Evolutionary conservation across 2,113 vertebrate genomes (phyloP).

Genomic region (Pelobates fuscus): DNA sequence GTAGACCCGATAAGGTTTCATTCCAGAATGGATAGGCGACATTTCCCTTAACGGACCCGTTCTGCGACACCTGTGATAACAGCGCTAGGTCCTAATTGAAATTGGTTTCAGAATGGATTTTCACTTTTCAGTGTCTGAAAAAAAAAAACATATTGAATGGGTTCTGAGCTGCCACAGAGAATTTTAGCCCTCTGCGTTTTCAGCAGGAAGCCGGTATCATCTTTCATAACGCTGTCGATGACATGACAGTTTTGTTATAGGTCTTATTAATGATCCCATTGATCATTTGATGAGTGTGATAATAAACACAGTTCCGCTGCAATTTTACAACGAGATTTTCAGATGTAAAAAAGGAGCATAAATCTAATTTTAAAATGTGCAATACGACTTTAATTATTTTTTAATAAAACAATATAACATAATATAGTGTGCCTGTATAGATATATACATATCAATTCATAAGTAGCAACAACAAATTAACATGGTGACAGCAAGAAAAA

Average conservation of each 20-base stretch:
- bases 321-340: slow-evolving; percentile 70
- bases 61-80: slow-evolving; percentile 99
- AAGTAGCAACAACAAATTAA: no score
- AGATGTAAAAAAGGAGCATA: slow-evolving; percentile 52
- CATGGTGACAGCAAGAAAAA: no score
- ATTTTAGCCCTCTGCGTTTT: slow-evolving; percentile 80
- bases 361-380: neutral
- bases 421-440: no score
- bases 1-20: slow-evolving; percentile 99
- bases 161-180: slow-evolving; percentile 78
- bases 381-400: no score
- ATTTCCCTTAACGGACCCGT: slow-evolving; percentile 98
- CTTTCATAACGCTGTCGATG: slow-evolving; percentile 90
- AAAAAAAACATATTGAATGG: slow-evolving; percentile 86
- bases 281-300: slow-evolving; percentile 98
- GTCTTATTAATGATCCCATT: slow-evolving; percentile 99
- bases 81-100: slow-evolving; percentile 99
- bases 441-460: no score
- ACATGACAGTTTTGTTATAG: slow-evolving; percentile 93
- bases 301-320: slow-evolving; percentile 84
- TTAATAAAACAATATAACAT: no score
- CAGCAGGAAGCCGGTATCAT: slow-evolving; percentile 84
- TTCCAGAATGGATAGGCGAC: slow-evolving; percentile 99
- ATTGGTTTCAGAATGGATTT: slow-evolving; percentile 99
- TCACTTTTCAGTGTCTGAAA: slow-evolving; percentile 94